Evolutionary conservation across 2,888 invertebrate species (phyloP).

Genomic region (Morinoia aosen): DNA sequence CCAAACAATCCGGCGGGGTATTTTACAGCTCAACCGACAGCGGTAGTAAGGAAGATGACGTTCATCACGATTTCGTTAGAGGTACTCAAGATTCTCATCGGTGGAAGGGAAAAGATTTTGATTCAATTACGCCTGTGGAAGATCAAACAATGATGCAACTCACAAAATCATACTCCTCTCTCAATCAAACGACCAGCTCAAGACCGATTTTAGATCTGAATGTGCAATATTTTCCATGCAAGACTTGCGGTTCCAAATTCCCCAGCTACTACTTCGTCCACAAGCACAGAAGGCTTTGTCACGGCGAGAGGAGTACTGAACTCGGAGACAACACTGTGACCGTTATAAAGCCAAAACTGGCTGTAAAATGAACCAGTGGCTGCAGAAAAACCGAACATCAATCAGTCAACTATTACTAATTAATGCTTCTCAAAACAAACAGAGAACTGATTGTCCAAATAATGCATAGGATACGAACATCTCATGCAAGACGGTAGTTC

Average conservation of each 20-base stretch:
- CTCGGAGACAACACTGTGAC: background rate
- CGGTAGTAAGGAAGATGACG: slow-evolving; percentile 68
- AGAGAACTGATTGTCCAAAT: background rate
- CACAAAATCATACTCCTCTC: background rate
- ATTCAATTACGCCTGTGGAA: slow-evolving; percentile 53
- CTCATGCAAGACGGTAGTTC: background rate
- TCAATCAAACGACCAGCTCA: background rate
- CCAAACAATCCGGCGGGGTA: slow-evolving; percentile 18
- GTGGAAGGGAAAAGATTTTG: slow-evolving; percentile 65
- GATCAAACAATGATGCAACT: background rate
- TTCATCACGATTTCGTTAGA: background rate
- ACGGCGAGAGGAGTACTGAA: slow-evolving; percentile 70
- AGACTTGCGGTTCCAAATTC: slow-evolving; percentile 91
- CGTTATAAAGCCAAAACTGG: background rate
- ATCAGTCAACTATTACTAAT: background rate
- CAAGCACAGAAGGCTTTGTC: slow-evolving; percentile 89
- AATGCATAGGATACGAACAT: background rate
- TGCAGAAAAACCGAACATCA: background rate
- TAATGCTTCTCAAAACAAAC: background rate
- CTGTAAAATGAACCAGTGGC: background rate
- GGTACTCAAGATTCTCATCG: background rate
- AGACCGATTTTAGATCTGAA: slow-evolving; percentile 79
- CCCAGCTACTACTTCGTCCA: slow-evolving; percentile 95
- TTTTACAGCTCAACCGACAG: slow-evolving; percentile 50
- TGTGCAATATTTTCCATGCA: slow-evolving; percentile 93